These are phyloP conservation scores for Phainopepla nitens DNA, from an alignment of 2,113 vertebrate species.

Conservation along the genomic window DNA sequence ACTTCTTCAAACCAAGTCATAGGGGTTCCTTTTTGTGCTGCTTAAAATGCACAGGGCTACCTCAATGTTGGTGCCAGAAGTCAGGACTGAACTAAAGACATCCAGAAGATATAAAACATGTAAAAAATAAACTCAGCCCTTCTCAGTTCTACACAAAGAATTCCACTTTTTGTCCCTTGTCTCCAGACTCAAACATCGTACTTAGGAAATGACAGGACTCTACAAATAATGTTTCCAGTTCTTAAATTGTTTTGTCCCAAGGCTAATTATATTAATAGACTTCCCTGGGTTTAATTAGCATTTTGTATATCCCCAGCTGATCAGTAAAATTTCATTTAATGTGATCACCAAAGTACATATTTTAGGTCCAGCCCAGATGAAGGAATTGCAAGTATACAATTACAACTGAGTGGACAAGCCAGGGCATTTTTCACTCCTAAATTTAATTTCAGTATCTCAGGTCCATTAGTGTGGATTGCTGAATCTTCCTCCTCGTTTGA, in stretches of 20 bases:
- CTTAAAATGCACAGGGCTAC: not conserved
- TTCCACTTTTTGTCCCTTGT: not conserved
- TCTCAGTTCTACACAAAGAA: not conserved
- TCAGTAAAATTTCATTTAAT: slow-evolving; percentile 14
- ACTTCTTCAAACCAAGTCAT: not conserved
- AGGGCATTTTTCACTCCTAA: slow-evolving; percentile 37
- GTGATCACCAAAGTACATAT: slow-evolving; percentile 17
- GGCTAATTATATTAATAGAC: slow-evolving; percentile 41
- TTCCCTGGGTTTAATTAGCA: slow-evolving; percentile 39
- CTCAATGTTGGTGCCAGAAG: accelerated
- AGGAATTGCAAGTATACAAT: not conserved
- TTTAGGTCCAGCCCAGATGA: slow-evolving; percentile 14
- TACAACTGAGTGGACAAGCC: slow-evolving; percentile 2
- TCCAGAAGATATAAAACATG: not conserved
- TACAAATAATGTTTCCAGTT: slow-evolving; percentile 42
- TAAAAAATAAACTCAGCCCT: not conserved
- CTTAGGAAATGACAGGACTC: not conserved
- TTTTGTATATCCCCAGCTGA: slow-evolving; percentile 44
- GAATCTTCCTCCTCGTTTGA: not conserved
- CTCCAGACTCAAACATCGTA: not conserved
- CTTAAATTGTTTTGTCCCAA: not conserved
- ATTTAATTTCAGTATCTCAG: slow-evolving; percentile 31
- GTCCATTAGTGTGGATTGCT: slow-evolving; percentile 27
- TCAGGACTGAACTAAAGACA: not conserved
- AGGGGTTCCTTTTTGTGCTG: accelerated